Percentiles rank a stretch among this genome's conserved stretches.
Evolutionary conservation across 2,113 vertebrate genomes (phyloP).

Genomic region (Cromileptes altivelis): DNA sequence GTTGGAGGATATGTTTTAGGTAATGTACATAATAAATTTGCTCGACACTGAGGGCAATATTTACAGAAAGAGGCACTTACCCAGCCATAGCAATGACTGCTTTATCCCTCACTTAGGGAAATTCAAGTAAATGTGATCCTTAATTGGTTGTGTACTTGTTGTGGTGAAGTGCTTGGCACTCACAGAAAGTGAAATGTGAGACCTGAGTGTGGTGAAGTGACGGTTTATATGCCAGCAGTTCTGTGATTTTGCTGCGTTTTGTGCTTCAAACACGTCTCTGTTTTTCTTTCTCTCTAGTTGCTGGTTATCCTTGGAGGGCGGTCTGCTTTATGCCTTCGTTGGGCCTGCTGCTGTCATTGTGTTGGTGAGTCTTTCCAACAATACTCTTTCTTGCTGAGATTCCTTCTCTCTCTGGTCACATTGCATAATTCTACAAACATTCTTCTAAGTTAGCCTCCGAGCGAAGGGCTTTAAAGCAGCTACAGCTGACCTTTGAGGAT

Average conservation of each 20-base stretch:
- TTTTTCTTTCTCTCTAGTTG: slow-evolving; percentile 82
- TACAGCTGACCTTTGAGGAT: slow-evolving; percentile 38
- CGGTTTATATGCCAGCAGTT: background rate
- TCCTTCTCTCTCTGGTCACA: slow-evolving; percentile 11
- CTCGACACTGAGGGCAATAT: slow-evolving; percentile 41
- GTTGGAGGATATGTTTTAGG: slow-evolving; percentile 55
- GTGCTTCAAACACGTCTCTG: background rate
- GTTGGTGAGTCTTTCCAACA: slow-evolving; percentile 86
- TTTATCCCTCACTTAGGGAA: slow-evolving; percentile 36
- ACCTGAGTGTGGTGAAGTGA: slow-evolving; percentile 11
- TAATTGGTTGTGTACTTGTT: slow-evolving; percentile 45
- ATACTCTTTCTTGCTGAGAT: background rate
- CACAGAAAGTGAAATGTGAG: slow-evolving; percentile 13
- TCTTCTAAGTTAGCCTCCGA: slow-evolving; percentile 3
- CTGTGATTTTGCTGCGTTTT: slow-evolving; percentile 20
- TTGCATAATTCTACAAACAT: background rate
- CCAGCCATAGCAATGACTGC: slow-evolving; percentile 15
- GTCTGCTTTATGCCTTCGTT: slow-evolving; percentile 95
- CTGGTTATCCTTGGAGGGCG: slow-evolving; percentile 95
- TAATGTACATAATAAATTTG: slow-evolving; percentile 49
- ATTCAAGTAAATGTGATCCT: slow-evolving; percentile 12
- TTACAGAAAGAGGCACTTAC: slow-evolving; percentile 45
- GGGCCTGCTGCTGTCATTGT: slow-evolving; percentile 96
- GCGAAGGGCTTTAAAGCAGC: slow-evolving; percentile 21
- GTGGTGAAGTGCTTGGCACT: slow-evolving; percentile 31